phyloP scores from a whole-genome alignment of 2,888 invertebrate genomes.

The Litoditis marina region DNA sequence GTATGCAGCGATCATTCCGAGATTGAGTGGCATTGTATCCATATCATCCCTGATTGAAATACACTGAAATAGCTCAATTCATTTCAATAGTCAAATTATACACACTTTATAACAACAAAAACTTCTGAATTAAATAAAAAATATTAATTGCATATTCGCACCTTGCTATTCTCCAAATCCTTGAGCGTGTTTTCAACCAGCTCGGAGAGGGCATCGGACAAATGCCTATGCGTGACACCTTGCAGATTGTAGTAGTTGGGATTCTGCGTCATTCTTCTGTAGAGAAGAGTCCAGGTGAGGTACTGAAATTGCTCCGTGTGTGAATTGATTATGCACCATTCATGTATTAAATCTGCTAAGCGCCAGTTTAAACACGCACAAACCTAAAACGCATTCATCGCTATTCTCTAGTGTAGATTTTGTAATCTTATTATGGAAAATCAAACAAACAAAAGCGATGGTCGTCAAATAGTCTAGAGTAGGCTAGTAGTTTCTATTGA shows the following conservation, averaged over 20 bases:
- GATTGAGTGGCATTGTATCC: conserved; percentile 90
- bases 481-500: too few species aligned
- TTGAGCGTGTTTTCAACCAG: conserved; percentile 90
- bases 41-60: conserved; percentile 96
- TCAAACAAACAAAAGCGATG: too few species aligned
- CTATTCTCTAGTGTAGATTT: too few species aligned
- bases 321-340: too few species aligned
- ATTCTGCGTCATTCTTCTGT: conserved; percentile 92
- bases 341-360: too few species aligned
- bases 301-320: conserved; percentile 72
- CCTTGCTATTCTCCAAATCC: conserved; percentile 57
- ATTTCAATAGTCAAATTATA: too few species aligned
- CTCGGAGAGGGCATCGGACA: conserved; percentile 96
- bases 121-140: not conserved
- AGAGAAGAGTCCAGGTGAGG: conserved; percentile 97
- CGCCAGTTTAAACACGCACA: too few species aligned
- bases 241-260: conserved; percentile 98
- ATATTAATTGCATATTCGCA: not conserved
- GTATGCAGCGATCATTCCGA: conserved; percentile 99
- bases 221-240: conserved; percentile 70
- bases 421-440: too few species aligned
- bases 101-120: not conserved
- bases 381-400: too few species aligned
- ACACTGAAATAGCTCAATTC: conserved; percentile 71
- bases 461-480: too few species aligned